Base-by-base conservation (phyloP, 2,113 vertebrate species). In the Gallinago media region DNA sequence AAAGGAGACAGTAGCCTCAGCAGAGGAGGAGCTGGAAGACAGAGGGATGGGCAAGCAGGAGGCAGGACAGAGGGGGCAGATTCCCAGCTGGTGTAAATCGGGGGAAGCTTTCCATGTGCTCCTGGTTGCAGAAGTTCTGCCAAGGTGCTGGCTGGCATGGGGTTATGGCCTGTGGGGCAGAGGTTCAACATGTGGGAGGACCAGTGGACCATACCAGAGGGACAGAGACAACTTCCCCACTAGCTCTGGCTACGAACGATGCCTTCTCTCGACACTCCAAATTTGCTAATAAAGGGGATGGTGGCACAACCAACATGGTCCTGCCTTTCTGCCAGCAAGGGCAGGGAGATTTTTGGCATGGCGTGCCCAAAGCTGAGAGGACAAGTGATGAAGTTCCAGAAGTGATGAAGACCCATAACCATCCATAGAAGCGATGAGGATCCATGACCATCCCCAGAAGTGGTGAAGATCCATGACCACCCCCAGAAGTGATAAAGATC, bases 141-240 rank as follows among this genome's bases (percentile, higher is more conserved):
- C 23, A 25, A 12, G 31, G 50, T 15, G 11, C 38, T 71, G 68
- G 50, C 50, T 94, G 76, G 27, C 2, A 1, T 36, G 32, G 34
- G n/a, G 3, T 72, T 59, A 36, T 4, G 25, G 73, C n/a, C 46
- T 0, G 0, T 52, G 31, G 27, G 22, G 8, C 54, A 61, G 62
- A 59, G 22, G 23, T 62, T 62, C 18, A 10, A 42, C 7, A 1
- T 2, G 2, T 1, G 3, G 44, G 36, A 85, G 54, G 29, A 95
- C 29, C 23, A 23, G 25, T 42, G 52, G 23, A 72, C 18, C 52
- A 55, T 63, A 25, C 7, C 32, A 55, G 71, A 68, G n/a, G 47
- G 55, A 49, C 32, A 46, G 47, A 71, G 12, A 47, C 19, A 74
- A n/a, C 3, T 54, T 79, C 29, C 19, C 36, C 3, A 1, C 25